phyloP scores from a whole-genome alignment of 2,113 vertebrate genomes.

The Petroica traversi region DNA sequence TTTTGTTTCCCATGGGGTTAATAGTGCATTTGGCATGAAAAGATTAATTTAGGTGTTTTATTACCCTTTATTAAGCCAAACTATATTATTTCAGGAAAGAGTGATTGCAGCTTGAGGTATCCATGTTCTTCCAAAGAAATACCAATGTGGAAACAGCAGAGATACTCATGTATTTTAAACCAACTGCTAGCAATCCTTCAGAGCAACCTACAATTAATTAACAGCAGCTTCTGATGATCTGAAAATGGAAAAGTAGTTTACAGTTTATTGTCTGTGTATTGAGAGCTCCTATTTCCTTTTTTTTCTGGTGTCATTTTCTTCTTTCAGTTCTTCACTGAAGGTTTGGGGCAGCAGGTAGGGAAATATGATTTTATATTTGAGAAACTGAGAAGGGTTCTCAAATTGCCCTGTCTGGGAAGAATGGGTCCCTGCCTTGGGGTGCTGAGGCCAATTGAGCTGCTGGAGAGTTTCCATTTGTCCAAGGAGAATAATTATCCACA shows the following conservation, averaged over 20 bases:
- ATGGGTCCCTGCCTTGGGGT: neutral
- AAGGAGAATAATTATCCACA: neutral
- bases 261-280: neutral
- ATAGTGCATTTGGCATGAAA: neutral
- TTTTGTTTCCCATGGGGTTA: neutral
- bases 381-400: neutral
- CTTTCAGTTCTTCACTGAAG: neutral
- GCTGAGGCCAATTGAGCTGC: neutral
- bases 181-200: neutral
- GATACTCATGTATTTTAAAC: neutral
- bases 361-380: neutral
- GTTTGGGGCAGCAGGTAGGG: fast-evolving
- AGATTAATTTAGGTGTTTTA: neutral
- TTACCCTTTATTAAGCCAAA: neutral
- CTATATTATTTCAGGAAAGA: neutral
- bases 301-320: neutral
- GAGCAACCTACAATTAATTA: neutral
- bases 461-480: neutral
- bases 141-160: neutral
- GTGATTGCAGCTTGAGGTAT: neutral
- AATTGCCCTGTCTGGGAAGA: neutral
- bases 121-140: neutral
- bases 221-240: neutral
- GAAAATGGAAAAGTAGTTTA: neutral
- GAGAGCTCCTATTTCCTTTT: neutral